Conservation (phyloP, 1,140 invertebrate species). For the Leguminivora glycinivorella region DNA sequence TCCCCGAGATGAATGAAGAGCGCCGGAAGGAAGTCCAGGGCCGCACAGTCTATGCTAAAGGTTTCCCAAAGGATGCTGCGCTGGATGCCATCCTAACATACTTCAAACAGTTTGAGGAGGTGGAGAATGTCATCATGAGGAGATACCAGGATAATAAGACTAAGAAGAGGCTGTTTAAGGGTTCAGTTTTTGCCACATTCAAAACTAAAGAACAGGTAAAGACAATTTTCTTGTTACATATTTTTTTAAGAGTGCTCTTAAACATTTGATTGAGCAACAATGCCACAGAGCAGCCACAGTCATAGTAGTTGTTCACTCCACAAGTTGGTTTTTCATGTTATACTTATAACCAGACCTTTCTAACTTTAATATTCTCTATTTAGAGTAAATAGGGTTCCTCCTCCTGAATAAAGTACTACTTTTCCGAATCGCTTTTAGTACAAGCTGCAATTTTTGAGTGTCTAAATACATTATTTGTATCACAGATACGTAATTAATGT, state of each 20-base stretch:
- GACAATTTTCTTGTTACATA: constrained; percentile 78
- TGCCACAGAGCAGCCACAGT: too few species aligned
- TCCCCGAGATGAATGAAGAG: constrained; percentile 92
- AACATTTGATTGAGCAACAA: too few species aligned
- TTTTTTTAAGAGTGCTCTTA: not conserved
- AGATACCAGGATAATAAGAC: constrained; percentile 83
- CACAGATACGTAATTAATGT: too few species aligned
- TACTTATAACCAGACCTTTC: too few species aligned
- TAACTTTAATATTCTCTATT: too few species aligned
- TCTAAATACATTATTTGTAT: too few species aligned
- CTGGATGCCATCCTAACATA: constrained; percentile 88
- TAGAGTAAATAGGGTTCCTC: too few species aligned
- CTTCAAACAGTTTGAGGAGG: constrained; percentile 84
- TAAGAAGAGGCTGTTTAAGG: constrained; percentile 88
- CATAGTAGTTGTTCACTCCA: too few species aligned
- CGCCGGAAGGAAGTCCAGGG: constrained; percentile 87
- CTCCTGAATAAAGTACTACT: too few species aligned
- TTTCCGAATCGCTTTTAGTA: too few species aligned
- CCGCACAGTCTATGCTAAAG: constrained; percentile 93
- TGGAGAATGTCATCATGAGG: constrained; percentile 89
- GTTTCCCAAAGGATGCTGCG: constrained; percentile 86
- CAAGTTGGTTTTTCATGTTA: too few species aligned
- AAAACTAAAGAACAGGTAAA: constrained; percentile 83
- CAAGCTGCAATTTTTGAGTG: too few species aligned
- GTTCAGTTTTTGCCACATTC: constrained; percentile 94